phyloP scores from a whole-genome alignment of 2,888 invertebrate genomes.

The Acleris sparsana region DNA sequence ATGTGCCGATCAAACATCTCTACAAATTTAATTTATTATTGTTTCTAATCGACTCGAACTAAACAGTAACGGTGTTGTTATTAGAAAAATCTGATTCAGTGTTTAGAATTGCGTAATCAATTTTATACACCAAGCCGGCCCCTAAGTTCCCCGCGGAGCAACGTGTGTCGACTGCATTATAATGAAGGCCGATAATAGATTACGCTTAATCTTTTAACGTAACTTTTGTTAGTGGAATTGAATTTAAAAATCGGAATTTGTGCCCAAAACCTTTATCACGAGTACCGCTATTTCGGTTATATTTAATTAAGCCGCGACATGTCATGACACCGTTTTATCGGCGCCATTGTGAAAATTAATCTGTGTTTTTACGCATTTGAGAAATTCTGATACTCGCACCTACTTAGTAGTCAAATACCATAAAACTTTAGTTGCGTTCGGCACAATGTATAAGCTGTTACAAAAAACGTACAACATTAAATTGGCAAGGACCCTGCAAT shows the following conservation, averaged over 20 bases:
- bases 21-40: constrained; percentile 5
- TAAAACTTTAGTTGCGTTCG: not conserved
- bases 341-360: constrained; percentile 29
- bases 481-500: too few species aligned
- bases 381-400: constrained; percentile 1
- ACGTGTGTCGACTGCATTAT: constrained; percentile 52
- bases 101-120: constrained; percentile 63
- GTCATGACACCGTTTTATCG: constrained; percentile 33
- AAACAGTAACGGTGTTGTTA: constrained; percentile 56
- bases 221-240: constrained; percentile 34
- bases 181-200: constrained; percentile 34
- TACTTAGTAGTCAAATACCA: not conserved
- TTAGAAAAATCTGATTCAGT: constrained; percentile 59
- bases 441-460: too few species aligned
- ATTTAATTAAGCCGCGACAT: constrained; percentile 32
- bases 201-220: constrained; percentile 25
- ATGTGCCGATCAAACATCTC: not conserved
- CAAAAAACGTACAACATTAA: too few species aligned
- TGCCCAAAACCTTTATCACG: constrained; percentile 31
- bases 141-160: constrained; percentile 56
- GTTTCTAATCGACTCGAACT: constrained; percentile 3
- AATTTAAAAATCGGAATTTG: constrained; percentile 30
- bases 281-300: constrained; percentile 23
- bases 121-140: constrained; percentile 66
- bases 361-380: constrained; percentile 9